phyloP scores from a whole-genome alignment of 2,797 vertebrate genomes.

The Scarus forsteni region DNA sequence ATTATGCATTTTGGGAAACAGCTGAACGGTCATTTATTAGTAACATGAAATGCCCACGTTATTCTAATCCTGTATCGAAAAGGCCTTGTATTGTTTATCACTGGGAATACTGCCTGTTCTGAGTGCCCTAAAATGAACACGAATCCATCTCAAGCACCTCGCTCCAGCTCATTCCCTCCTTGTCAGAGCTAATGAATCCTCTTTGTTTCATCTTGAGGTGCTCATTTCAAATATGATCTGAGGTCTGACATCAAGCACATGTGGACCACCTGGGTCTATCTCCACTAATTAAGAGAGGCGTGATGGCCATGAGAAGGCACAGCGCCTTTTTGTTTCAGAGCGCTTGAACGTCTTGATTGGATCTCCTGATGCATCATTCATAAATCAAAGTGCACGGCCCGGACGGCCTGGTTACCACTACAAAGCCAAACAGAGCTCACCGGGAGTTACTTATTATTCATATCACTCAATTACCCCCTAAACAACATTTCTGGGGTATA shows the following conservation, averaged over 20 bases:
- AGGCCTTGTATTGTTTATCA: conserved; percentile 26
- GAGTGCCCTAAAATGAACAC: conserved; percentile 1
- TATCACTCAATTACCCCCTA: conserved; percentile 45
- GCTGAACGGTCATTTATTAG: conserved; percentile 59
- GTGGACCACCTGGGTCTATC: conserved; percentile 44
- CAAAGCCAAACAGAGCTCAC: conserved; percentile 59
- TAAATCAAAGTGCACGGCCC: conserved; percentile 57
- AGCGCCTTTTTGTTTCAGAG: conserved; percentile 50
- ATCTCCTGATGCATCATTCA: conserved; percentile 73
- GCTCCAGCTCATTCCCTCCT: conserved; percentile 2
- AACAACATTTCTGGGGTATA: conserved; percentile 40
- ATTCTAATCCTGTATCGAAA: conserved; percentile 36
- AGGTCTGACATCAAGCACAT: conserved; percentile 44
- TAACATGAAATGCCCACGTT: conserved; percentile 34
- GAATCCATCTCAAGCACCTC: background rate
- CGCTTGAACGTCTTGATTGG: conserved; percentile 53
- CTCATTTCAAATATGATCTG: conserved; percentile 35
- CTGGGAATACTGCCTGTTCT: conserved; percentile 5
- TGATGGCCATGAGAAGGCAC: conserved; percentile 32
- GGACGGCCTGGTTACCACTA: conserved; percentile 60
- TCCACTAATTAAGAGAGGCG: conserved; percentile 56
- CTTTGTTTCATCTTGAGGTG: conserved; percentile 31
- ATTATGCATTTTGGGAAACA: conserved; percentile 46
- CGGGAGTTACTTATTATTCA: conserved; percentile 60
- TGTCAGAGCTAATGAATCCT: conserved; percentile 25